Base-by-base conservation (phyloP, 64 coral and sea anemone species). In the Porites lutea region DNA sequence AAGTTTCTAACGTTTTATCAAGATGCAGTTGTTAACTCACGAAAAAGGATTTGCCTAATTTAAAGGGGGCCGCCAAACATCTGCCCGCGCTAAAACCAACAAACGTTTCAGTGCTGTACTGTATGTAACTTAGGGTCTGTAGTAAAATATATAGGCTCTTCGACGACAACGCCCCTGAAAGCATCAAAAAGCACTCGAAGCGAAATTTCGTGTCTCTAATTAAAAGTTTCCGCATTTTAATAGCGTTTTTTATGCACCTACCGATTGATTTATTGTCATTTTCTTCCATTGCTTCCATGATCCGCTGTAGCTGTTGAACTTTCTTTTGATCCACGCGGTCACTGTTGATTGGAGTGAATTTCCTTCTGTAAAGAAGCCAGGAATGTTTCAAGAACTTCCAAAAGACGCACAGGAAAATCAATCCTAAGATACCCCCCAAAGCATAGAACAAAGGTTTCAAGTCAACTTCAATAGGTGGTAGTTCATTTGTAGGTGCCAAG, bases 281-380 rank as follows among this genome's bases (percentile, higher is more conserved):
- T 21, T 82, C 72, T 20, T 79, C 75, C 89, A 83, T 91, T 2
- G 70, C 91, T 21, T 92, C 82, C 63, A 22, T 59, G 6, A 92
- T 50, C 48, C 53, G 49, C 71, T 69, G 62, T 11, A 67, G 61
- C 19, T 65, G 81, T 47, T 51, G 62, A 22, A 18, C 60, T 52
- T 78, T 92, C 20, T 52, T 65, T 2, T 62, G 47, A 72, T 92
- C 75, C 47, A 92, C 49, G 3, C 91, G 91, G 71, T 97, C 60
- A 50, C 95, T 97, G 50, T 97, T 97, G 18, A 97, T 97, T 47
- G 89, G 72, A 11, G 95, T 97, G 49, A 94, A 97, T 15, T 94
- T 97, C 58, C 93, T 97, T 75, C 76, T 97, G 21, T 52, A 61
- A 52, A 97, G 76, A 2, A 94, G 74, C 50, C 87, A 88, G 12